Evolutionary conservation across 2,113 vertebrate species (phyloP), one percentile per base, ranked within the genome.

Genomic region (Microtus ochrogaster): DNA sequence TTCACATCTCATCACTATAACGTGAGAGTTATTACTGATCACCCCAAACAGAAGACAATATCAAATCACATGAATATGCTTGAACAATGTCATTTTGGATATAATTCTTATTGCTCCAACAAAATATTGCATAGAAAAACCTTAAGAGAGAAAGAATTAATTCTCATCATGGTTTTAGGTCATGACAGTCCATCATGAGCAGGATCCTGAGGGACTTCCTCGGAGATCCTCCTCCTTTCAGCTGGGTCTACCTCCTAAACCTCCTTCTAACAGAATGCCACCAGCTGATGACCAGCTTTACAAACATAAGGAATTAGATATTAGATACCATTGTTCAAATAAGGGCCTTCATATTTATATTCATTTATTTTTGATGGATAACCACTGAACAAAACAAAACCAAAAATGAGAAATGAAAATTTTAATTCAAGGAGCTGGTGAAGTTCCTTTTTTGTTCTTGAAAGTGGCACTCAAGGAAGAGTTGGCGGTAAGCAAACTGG

Each of bases 351-450:
- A 36, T 36, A 36, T n/a, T 55, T n/a, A n/a, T 39, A 16, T 74
- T 11, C 33, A 73, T 61, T 36, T 68, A 47, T 4, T 13, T 70
- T 39, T 61, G 3, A 63, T 86, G 6, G 13, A 7, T 61, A 58
- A 47, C 33, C 26, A n/a, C 9, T 39, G 76, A 94, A 94, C 14
- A 3, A 55, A 94, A 95, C 17, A 0, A 47, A 16, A 70, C 3
- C 47, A 78, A 93, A 83, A 92, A 84, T 65, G 68, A 30, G 17
- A 73, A 49, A 72, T 89, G 79, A 73, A 93, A 52, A 63, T 36
- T 90, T 92, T 21, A 85, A n/a, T 36, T 2, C 16, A 82, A 82
- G 21, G 21, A 47, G 2, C 76, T 73, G 7, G 47, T 52, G 14
- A 82, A n/a, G 5, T 39, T 83, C 10, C 39, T 88, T 87, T 66